Base-by-base conservation (phyloP, 2,113 vertebrate species). In the Myotis lucifugus region DNA sequence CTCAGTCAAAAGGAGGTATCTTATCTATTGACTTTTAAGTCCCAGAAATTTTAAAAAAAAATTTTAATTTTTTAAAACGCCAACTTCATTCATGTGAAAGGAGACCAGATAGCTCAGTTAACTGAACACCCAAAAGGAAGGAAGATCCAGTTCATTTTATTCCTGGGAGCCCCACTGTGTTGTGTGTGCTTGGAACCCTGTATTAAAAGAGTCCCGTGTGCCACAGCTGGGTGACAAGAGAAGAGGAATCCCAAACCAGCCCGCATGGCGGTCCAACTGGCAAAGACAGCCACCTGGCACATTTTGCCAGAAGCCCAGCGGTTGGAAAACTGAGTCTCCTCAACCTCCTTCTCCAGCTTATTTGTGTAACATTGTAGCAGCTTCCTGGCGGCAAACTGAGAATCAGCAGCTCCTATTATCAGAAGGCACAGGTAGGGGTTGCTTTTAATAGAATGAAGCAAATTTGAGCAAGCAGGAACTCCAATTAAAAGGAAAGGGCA, bases 401-500 rank as follows among this genome's bases (percentile, higher is more conserved):
- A 96, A 96, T 88, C 66, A 37, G 86, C 91, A 94, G 97, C 96
- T 97, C 83, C 70, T 77, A 34, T 89, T 93, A 40, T 85, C 90
- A 90, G 67, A 88, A 96, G 32, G 81, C 50, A 93, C 34, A 27
- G 93, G 96, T 96, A 61, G 27, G 90, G 96, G 94, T 94, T 97
- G 97, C 95, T 92, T 98, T 96, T 93, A 94, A 96, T 89, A 94
- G 85, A 96, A 81, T 18, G 94, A 95, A 95, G 97, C 93, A 42
- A 92, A 96, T 96, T 79, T 91, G 96, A 97, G 92, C 93, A 97
- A 97, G 97, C 95, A 64, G 46, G 46, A 97, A 69, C 94, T 97
- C 96, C 96, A 93, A 77, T 95, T 97, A 94, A 97, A 95, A 97
- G 93, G 89, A 97, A 74, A 91, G 95, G 96, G 97, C 97, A 97